A percentile compares a stretch with the other conserved stretches of the same genome.
Evolutionary conservation across 1,140 invertebrate genomes (phyloP).

Genomic region (Pseudomyrmex dendroicus): DNA sequence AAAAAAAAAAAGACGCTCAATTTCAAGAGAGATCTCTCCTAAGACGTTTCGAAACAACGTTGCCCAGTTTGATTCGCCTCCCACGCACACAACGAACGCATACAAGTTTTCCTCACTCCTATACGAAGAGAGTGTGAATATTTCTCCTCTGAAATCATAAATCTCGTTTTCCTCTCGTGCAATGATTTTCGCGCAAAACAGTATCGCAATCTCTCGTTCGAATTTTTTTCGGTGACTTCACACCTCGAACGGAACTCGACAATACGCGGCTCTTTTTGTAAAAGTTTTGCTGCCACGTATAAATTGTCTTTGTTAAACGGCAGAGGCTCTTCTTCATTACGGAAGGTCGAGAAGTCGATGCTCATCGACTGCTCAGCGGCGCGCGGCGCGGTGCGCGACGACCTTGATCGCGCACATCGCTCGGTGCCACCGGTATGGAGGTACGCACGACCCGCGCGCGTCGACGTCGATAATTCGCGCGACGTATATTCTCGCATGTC

Average conservation of each 20-base stretch:
- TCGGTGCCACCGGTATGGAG: slow-evolving; percentile 58
- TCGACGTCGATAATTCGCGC: slow-evolving; percentile 74
- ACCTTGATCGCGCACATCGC: slow-evolving; percentile 69
- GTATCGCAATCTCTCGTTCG: too few species aligned
- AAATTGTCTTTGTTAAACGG: not conserved
- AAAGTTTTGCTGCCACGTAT: not conserved
- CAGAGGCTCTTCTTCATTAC: slow-evolving; percentile 15
- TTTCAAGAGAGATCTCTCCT: slow-evolving; percentile 12
- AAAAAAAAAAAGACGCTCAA: not conserved
- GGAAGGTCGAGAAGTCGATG: slow-evolving; percentile 58
- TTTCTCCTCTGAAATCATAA: too few species aligned
- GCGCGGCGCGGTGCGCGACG: slow-evolving; percentile 60
- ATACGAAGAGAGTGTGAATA: too few species aligned
- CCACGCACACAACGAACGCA: not conserved
- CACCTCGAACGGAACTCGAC: too few species aligned
- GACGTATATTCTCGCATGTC: slow-evolving; percentile 61
- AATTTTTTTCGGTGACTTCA: too few species aligned
- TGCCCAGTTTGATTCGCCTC: not conserved
- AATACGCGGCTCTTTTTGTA: too few species aligned
- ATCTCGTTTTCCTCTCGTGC: too few species aligned
- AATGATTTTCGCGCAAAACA: too few species aligned
- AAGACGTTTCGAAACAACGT: not conserved
- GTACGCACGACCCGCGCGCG: slow-evolving; percentile 67
- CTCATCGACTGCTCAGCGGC: slow-evolving; percentile 47
- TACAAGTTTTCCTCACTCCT: not conserved